A percentile compares a stretch with the other conserved stretches of the same genome.
Conservation (phyloP, 2,888 invertebrate genomes). For the Chydorus sphaericus region DNA sequence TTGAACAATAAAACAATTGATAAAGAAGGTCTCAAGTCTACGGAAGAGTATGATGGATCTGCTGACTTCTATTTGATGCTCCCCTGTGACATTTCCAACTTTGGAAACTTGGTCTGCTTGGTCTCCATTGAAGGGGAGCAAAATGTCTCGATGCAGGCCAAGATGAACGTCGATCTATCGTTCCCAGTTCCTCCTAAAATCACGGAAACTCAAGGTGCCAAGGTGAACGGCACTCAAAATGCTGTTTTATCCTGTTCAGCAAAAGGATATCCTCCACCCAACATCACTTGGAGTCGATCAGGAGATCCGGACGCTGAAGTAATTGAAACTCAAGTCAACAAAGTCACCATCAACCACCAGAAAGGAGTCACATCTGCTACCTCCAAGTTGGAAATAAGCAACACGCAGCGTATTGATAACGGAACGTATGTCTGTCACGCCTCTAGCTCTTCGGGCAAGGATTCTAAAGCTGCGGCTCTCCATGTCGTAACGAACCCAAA, state of each 20-base stretch:
- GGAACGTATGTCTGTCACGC: conserved; percentile 48
- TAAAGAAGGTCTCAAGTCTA: neutral
- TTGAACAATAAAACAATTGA: neutral
- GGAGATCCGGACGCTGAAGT: too few relatives aligned
- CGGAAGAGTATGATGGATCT: conserved; percentile 2
- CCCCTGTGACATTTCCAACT: conserved; percentile 3
- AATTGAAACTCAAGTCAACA: neutral
- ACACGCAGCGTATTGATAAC: conserved; percentile 51
- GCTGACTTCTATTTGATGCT: neutral
- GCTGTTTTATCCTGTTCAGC: conserved; percentile 1
- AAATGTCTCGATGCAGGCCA: neutral
- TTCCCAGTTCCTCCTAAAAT: conserved; percentile 6
- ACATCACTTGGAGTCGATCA: neutral
- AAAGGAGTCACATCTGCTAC: neutral
- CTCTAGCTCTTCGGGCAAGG: conserved; percentile 30
- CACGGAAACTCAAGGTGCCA: neutral
- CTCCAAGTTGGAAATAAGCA: conserved; percentile 34
- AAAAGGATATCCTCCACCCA: neutral
- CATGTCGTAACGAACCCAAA: conserved; percentile 43
- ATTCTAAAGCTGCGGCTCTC: conserved; percentile 40
- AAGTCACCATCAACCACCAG: neutral
- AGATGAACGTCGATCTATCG: neutral
- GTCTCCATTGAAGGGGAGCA: neutral
- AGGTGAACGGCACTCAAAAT: neutral
- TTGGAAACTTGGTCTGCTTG: conserved; percentile 1